phyloP scores from a whole-genome alignment of 1,140 invertebrate genomes.

The Lasioglossum albipes region DNA sequence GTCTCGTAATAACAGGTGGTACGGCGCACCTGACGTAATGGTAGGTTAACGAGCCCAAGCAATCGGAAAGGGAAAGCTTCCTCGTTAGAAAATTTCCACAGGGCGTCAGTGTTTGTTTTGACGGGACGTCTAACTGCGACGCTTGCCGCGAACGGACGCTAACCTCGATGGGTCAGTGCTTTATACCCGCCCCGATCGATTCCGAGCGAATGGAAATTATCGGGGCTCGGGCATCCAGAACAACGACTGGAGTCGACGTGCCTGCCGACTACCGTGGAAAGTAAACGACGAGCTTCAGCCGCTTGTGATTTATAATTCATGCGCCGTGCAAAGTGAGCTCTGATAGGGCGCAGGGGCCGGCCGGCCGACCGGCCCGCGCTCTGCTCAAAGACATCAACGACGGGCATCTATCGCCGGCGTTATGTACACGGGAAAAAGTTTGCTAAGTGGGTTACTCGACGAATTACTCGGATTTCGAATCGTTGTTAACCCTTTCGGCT shows the following conservation, averaged over 20 bases:
- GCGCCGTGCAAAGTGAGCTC: neutral
- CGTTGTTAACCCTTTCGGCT: neutral
- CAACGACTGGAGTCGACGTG: constrained; percentile 1
- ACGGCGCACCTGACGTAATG: constrained; percentile 41
- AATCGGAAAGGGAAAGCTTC: constrained; percentile 52
- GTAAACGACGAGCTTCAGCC: neutral
- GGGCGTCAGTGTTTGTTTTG: neutral
- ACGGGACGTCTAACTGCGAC: neutral
- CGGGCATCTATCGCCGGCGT: neutral
- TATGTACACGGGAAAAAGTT: neutral
- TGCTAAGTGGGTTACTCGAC: neutral
- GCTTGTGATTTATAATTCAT: constrained; percentile 34
- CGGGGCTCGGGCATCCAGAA: neutral
- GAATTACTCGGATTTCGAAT: neutral
- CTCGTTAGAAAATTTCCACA: constrained; percentile 16
- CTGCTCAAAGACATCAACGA: neutral
- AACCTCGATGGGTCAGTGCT: neutral
- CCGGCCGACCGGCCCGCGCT: neutral
- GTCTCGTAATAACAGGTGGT: constrained; percentile 51
- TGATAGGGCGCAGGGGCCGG: neutral
- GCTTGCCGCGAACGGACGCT: constrained; percentile 1
- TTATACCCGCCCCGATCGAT: constrained; percentile 25
- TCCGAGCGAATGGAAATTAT: constrained; percentile 2
- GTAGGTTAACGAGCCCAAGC: constrained; percentile 30
- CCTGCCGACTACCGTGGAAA: too few relatives aligned